These are phyloP conservation scores for Apotomis betuletana DNA, from an alignment of 2,888 invertebrate genomes.

Conservation along the genomic window DNA sequence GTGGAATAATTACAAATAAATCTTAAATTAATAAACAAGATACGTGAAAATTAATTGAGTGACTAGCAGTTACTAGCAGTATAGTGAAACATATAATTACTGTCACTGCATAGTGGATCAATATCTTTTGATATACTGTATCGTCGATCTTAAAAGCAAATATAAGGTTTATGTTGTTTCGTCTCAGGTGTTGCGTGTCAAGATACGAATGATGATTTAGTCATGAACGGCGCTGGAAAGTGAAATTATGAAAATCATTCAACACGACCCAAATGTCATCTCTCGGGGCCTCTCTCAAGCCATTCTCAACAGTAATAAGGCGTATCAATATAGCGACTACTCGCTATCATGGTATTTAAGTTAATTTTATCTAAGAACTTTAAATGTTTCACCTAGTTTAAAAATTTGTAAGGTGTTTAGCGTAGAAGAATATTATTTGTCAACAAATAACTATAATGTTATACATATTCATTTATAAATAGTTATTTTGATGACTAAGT, in stretches of 20 bases:
- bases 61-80: background rate
- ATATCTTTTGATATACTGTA: background rate
- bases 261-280: constrained; percentile 24
- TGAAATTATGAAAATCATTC: constrained; percentile 26
- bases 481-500: constrained; percentile 64
- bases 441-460: constrained; percentile 72
- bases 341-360: constrained; percentile 60
- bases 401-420: constrained; percentile 77
- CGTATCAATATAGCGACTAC: constrained; percentile 66
- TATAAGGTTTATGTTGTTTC: background rate
- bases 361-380: constrained; percentile 70
- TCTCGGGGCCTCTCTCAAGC: constrained; percentile 51
- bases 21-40: constrained; percentile 1
- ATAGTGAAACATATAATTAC: background rate
- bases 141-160: background rate
- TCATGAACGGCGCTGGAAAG: constrained; percentile 20
- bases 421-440: constrained; percentile 80
- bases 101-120: background rate
- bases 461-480: constrained; percentile 61
- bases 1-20: background rate
- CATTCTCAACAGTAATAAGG: constrained; percentile 65
- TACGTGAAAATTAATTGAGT: background rate
- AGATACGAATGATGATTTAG: constrained; percentile 20
- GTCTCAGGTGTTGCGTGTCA: constrained; percentile 1
- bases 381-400: constrained; percentile 63